Percentiles rank a stretch among this genome's conserved stretches.
phyloP scores from a whole-genome alignment of 1,140 invertebrate species.

The Drosophila mayri region DNA sequence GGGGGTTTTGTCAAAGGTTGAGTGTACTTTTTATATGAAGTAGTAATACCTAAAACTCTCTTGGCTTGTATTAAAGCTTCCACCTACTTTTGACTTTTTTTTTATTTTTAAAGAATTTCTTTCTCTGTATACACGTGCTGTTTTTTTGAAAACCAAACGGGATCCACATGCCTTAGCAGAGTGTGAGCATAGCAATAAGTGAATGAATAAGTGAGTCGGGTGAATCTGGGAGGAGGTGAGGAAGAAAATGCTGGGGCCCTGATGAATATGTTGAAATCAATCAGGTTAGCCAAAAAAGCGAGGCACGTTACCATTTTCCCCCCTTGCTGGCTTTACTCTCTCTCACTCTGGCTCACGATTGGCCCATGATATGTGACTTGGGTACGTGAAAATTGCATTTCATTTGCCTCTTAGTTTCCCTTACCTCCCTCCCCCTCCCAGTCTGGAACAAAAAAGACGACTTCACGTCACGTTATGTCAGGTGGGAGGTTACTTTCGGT shows the following conservation, averaged over 20 bases:
- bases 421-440: no score
- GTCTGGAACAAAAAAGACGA: background rate
- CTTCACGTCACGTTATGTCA: slow-evolving; percentile 46
- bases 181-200: slow-evolving; percentile 30
- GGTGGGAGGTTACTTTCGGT: slow-evolving; percentile 13
- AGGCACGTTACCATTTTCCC: slow-evolving; percentile 24
- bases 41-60: background rate
- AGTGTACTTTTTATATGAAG: no score
- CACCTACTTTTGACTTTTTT: background rate
- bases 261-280: slow-evolving; percentile 75
- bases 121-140: slow-evolving; percentile 42
- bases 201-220: slow-evolving; percentile 31
- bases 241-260: slow-evolving; percentile 11
- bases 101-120: background rate
- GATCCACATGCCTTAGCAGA: slow-evolving; percentile 39
- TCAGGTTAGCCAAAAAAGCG: slow-evolving; percentile 63
- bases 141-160: slow-evolving; percentile 38
- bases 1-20: no score
- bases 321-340: background rate
- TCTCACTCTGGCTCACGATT: slow-evolving; percentile 30
- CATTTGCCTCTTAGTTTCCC: slow-evolving; percentile 33
- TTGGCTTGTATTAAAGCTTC: no score
- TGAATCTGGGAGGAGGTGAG: slow-evolving; percentile 5
- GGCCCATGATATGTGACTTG: slow-evolving; percentile 61
- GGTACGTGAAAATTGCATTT: slow-evolving; percentile 78